Conservation (phyloP, 1,140 invertebrate genomes). For the Stegodyphus dumicola region DNA sequence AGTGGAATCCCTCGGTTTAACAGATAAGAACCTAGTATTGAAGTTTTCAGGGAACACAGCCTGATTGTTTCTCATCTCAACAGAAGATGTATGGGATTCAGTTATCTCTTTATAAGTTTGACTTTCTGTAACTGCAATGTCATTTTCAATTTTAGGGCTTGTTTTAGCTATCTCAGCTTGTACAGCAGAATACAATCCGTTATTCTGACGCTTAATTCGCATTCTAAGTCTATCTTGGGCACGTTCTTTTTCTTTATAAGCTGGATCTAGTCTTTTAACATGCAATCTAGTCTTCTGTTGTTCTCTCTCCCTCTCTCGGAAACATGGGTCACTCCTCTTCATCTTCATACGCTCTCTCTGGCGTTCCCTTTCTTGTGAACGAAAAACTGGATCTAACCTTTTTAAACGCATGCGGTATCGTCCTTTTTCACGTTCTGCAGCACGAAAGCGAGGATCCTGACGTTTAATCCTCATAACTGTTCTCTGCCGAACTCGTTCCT, state of each 20-base stretch:
- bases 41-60: conserved; percentile 41
- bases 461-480: conserved; percentile 51
- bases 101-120: conserved; percentile 8
- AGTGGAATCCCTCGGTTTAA: conserved; percentile 10
- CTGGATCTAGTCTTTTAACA: conserved; percentile 41
- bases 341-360: conserved; percentile 49
- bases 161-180: not conserved
- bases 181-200: conserved; percentile 17
- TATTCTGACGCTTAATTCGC: conserved; percentile 21
- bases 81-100: not conserved
- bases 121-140: conserved; percentile 6
- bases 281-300: conserved; percentile 40
- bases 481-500: conserved; percentile 50
- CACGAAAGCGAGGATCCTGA: conserved; percentile 39
- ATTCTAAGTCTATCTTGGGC: conserved; percentile 32
- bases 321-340: conserved; percentile 44
- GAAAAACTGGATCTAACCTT: conserved; percentile 44
- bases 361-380: conserved; percentile 42
- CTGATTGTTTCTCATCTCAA: conserved; percentile 21
- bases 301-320: conserved; percentile 46
- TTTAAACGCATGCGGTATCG: conserved; percentile 39
- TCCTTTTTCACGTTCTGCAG: conserved; percentile 40
- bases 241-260: conserved; percentile 45
- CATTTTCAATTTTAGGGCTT: not conserved
- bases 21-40: conserved; percentile 15